Evolutionary conservation across 2,113 vertebrate genomes (phyloP), one percentile per base, ranked within the genome.

Genomic region (Trogon surrucura): DNA sequence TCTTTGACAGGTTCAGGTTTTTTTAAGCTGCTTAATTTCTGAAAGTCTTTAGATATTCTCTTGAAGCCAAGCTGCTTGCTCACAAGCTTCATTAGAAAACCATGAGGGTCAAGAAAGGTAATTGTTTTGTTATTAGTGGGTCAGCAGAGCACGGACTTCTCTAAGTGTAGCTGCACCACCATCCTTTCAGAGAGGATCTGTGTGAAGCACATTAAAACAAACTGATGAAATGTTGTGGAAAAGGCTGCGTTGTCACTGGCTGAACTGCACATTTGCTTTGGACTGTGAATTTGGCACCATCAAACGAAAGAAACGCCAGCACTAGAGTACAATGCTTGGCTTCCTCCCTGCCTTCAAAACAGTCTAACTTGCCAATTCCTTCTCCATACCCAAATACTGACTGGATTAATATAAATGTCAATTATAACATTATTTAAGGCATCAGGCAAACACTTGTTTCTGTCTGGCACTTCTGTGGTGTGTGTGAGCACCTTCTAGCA

Each of bases 331-430:
- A 92, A 62, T 86, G 77, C 72, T 93, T 96, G 94, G 91, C 95
- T 93, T 87, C 72, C 51, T 78, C 69, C 44, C 56, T 84, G 61
- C 48, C 80, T 80, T 72, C 83, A 94, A 78, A 95, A 91, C 75
- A 95, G 75, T 29, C 22, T 64, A 71, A 86, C 93, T 34, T 95
- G 95, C 95, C 94, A 97, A 3, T 84, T 94, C 75, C 51, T 86
- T 71, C 75, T 88, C 47, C 13, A 1, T 84, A 88, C 38, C 64
- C 73, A 88, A 83, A 95, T 74, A 84, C 54, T 84, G 91, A 74
- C 92, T 74, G 69, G 56, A 86, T 95, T 93, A 91, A 81, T 91
- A 80, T 73, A 74, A 88, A 74, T 91, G 92, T 95, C 91, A 94
- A 56, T 94, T 94, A 71, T 73, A 96, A 85, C 67, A 78, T 70